phyloP scores from a whole-genome alignment of 2,113 vertebrate species.

The Chloroceryle aenea region DNA sequence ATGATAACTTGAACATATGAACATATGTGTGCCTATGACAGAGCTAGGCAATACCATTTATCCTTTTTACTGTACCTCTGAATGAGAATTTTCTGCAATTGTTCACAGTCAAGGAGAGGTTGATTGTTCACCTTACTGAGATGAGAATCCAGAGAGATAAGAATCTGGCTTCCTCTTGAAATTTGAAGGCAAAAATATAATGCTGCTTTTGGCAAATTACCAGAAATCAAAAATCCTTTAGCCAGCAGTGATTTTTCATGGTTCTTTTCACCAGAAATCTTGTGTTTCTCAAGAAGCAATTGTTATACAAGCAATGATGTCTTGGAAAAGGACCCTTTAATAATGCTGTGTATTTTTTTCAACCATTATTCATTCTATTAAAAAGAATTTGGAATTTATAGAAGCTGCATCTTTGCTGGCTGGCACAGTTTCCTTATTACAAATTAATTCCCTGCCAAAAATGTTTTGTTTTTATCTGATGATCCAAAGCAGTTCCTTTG shows the following conservation, averaged over 20 bases:
- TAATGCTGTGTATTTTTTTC: neutral
- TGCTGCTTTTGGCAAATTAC: neutral
- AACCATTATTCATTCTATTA: neutral
- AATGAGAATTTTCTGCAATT: neutral
- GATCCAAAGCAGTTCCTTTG: slow-evolving; percentile 9
- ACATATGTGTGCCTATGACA: neutral
- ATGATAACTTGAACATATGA: no score
- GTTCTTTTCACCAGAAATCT: neutral
- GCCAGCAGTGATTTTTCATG: neutral
- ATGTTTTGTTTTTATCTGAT: neutral
- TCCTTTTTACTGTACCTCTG: neutral
- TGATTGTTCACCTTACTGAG: neutral
- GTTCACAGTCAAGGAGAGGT: neutral
- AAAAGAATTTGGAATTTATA: slow-evolving; percentile 26
- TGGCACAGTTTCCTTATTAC: neutral
- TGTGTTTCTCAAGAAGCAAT: neutral
- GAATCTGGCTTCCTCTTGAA: slow-evolving; percentile 3
- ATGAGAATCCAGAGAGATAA: neutral
- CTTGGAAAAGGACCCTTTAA: slow-evolving; percentile 19
- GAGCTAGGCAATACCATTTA: neutral
- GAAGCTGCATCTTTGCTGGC: neutral
- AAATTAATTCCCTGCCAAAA: slow-evolving; percentile 43
- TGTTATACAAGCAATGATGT: neutral
- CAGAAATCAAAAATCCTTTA: slow-evolving; percentile 12
- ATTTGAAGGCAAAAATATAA: neutral